Evolutionary conservation across 1,140 invertebrate species (phyloP).

Genomic region (Drosophila lacteicornis): DNA sequence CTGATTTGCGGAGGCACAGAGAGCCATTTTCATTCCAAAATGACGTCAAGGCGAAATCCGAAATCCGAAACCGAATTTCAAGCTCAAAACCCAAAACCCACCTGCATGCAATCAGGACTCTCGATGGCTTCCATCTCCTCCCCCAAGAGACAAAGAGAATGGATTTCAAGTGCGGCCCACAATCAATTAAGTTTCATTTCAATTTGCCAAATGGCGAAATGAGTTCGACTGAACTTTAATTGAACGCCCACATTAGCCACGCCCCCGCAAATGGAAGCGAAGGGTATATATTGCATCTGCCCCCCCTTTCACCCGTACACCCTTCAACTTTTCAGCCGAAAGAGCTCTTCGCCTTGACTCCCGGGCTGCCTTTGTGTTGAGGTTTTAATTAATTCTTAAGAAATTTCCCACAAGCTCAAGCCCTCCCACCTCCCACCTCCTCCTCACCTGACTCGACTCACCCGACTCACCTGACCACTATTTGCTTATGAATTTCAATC

Average conservation of each 20-base stretch:
- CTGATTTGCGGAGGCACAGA: not conserved
- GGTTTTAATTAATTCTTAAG: conserved; percentile 73
- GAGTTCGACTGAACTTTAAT: conserved; percentile 62
- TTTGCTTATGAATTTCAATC: conserved; percentile 50
- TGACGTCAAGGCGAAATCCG: conserved; percentile 18
- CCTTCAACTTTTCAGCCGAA: conserved; percentile 2
- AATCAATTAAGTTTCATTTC: conserved; percentile 70
- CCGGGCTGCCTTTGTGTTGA: conserved; percentile 57
- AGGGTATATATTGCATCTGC: conserved; percentile 20
- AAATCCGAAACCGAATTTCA: conserved; percentile 4
- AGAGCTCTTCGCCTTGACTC: conserved; percentile 16
- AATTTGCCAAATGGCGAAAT: conserved; percentile 50
- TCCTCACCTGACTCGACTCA: too few relatives aligned
- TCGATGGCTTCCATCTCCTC: conserved; percentile 3
- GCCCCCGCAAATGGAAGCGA: conserved; percentile 10
- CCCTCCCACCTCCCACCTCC: too few relatives aligned
- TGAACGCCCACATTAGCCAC: conserved; percentile 32
- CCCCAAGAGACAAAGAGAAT: not conserved
- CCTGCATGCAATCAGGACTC: conserved; percentile 23
- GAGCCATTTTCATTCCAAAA: conserved; percentile 1
- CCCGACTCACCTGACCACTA: conserved; percentile 20
- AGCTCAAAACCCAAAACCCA: not conserved
- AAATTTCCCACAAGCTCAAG: conserved; percentile 44
- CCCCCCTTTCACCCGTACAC: not conserved
- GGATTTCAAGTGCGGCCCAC: conserved; percentile 32